Percentiles rank a stretch among this genome's conserved stretches.
phyloP scores from a whole-genome alignment of 2,113 vertebrate genomes.

The Sialia sialis region DNA sequence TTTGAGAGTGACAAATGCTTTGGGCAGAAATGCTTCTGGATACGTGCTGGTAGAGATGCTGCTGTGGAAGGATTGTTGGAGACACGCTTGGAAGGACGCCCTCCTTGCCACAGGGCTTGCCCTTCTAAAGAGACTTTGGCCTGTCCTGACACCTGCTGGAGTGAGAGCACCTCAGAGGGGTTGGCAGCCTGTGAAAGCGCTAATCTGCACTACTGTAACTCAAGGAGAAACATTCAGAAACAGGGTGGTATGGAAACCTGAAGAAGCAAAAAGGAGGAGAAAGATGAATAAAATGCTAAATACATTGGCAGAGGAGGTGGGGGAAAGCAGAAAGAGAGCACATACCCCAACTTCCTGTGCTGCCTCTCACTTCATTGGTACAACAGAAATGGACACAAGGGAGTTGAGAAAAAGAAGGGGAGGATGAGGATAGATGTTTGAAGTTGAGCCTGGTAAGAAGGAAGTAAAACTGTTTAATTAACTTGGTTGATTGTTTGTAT shows the following conservation, averaged over 20 bases:
- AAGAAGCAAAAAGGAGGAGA: not conserved
- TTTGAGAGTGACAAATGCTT: not conserved
- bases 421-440: not conserved
- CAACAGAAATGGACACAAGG: not conserved
- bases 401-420: not conserved
- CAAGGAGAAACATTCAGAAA: not conserved
- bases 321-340: not conserved
- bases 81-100: not conserved
- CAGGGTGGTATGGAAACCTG: not conserved
- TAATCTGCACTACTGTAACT: not conserved
- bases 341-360: not conserved
- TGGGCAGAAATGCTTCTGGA: not conserved
- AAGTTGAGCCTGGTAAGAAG: not conserved
- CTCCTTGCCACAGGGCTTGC: not conserved
- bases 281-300: not conserved
- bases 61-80: not conserved
- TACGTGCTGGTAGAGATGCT: not conserved
- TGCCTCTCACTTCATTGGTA: not conserved
- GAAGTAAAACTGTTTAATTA: too few relatives aligned
- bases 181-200: not conserved
- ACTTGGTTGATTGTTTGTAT: not conserved
- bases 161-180: not conserved
- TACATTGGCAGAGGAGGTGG: rapidly evolving
- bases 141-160: not conserved
- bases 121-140: not conserved